Base-by-base conservation (phyloP, 2,888 invertebrate genomes). In the Trypoxylon attenuatum region DNA sequence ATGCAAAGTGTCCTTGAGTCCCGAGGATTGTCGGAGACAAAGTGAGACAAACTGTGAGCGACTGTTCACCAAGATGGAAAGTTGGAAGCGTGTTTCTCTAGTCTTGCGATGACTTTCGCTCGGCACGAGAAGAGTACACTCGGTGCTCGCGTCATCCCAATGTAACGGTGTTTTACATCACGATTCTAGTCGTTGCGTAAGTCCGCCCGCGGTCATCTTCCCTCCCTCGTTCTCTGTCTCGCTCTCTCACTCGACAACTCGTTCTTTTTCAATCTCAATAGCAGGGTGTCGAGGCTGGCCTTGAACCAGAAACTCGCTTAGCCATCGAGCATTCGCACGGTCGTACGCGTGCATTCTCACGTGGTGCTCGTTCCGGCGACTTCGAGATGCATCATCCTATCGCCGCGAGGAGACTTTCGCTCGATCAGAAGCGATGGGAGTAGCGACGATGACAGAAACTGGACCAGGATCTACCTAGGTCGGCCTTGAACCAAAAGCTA, bases 231-330 rank as follows among this genome's bases (percentile, higher is more conserved):
- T 18, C 42, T 15, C 39, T 51, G 46, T 55, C 51, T 55, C 49
- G 25, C 29, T 29, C 29, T 13, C 25, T 25, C n/a, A n/a, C n/a
- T n/a, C n/a, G 25, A 8, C 25, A 25, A 25, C 8, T 8, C 8
- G 2, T 29, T 59, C 56, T 63, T 56, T 56, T 56, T 57, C 27
- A 5, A 8, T 47, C 60, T 25, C 33, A 50, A 47, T 54, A 18
- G 21, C 41, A 15, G 51, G 41, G 8, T n/a, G 49, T 39, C 39
- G n/a, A n/a, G n/a, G 16, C n/a, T 46, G 59, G 61, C 74, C 74
- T 75, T 76, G 73, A 70, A 70, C 67, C 60, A 65, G 62, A 76
- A 76, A 69, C 60, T 25, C 27, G 21, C 10, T 41, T 4, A 52
- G 42, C 47, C 55, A 65, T 69, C 62, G 60, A 69, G 67, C 69